A percentile compares a stretch with the other conserved stretches of the same genome.
These are phyloP conservation scores for Heterotis niloticus DNA, from an alignment of 2,113 vertebrate species.

Conservation along the genomic window DNA sequence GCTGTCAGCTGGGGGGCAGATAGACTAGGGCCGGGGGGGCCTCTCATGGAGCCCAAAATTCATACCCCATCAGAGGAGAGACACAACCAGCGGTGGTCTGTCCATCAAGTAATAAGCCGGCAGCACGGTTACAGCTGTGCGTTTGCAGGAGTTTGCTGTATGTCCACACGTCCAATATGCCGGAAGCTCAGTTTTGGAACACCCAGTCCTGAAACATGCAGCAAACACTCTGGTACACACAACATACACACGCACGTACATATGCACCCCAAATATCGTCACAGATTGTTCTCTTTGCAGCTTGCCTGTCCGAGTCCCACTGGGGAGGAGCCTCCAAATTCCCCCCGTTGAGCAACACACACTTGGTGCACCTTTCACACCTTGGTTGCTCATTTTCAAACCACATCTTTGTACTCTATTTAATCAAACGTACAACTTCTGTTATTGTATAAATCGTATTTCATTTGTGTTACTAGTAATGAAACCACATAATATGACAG, in stretches of 20 bases:
- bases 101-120: not conserved
- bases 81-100: not conserved
- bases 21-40: not conserved
- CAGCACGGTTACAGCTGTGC: not conserved
- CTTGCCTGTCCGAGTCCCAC: slow-evolving; percentile 39
- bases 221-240: not conserved
- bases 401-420: not conserved
- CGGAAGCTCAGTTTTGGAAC: not conserved
- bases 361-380: not conserved
- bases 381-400: not conserved
- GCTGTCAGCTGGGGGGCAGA: not conserved
- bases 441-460: not conserved
- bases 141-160: not conserved
- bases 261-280: not conserved
- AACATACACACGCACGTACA: not conserved
- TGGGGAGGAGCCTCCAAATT: slow-evolving; percentile 37
- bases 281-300: slow-evolving; percentile 37
- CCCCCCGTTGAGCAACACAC: slow-evolving; percentile 35
- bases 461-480: no score
- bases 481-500: no score
- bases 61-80: not conserved
- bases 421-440: not conserved
- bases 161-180: no score
- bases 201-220: slow-evolving; percentile 5
- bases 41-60: not conserved